Evolutionary conservation across 1,140 invertebrate species (phyloP).

Genomic region (Polyergus mexicanus): DNA sequence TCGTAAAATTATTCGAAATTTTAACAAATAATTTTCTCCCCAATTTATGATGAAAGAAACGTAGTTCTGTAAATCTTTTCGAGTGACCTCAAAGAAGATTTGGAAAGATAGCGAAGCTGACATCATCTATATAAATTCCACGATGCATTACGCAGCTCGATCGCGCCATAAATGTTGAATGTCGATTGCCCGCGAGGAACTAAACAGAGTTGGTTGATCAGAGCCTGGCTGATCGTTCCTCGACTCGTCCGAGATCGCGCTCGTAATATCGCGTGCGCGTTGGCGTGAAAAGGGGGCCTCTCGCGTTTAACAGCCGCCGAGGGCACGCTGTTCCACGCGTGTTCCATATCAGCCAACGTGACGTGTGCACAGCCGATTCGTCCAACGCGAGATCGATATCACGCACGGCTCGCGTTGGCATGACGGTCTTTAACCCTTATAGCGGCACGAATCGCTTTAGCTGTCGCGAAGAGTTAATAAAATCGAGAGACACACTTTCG

Average conservation of each 20-base stretch:
- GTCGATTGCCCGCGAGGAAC: conserved; percentile 28
- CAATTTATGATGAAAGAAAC: not conserved
- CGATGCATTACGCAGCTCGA: conserved; percentile 13
- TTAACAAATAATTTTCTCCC: not conserved
- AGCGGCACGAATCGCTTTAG: conserved; percentile 23
- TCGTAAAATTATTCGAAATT: not conserved
- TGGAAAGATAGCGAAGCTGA: not conserved
- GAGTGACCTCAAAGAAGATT: not conserved
- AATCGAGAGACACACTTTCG: conserved; percentile 17
- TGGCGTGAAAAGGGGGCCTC: conserved; percentile 54
- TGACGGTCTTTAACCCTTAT: conserved; percentile 66
- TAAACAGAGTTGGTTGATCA: conserved; percentile 48
- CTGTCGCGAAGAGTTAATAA: conserved; percentile 38
- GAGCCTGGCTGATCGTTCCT: conserved; percentile 31
- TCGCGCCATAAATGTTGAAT: conserved; percentile 48
- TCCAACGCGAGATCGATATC: conserved; percentile 67
- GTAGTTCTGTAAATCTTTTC: not conserved
- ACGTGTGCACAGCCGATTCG: conserved; percentile 67
- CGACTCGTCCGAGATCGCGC: conserved; percentile 20
- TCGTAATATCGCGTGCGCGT: conserved; percentile 55
- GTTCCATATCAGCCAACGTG: conserved; percentile 60
- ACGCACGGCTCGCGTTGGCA: conserved; percentile 57
- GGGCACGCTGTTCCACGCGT: conserved; percentile 56
- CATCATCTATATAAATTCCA: not conserved
- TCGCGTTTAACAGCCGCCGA: conserved; percentile 46